A percentile compares a stretch with the other conserved stretches of the same genome.
Conservation (phyloP, 2,888 invertebrate genomes). For the Dorcus hopei region DNA sequence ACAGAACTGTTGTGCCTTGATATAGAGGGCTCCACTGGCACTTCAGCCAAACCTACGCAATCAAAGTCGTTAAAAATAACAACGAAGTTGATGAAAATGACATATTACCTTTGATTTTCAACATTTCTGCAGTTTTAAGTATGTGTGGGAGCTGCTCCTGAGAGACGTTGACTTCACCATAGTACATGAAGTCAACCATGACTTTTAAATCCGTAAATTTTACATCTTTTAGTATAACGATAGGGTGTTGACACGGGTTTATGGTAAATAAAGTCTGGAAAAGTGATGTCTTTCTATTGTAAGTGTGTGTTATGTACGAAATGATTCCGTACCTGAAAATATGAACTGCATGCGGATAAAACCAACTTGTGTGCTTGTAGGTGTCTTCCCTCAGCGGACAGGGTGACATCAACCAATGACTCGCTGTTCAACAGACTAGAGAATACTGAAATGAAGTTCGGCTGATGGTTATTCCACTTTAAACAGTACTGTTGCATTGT, state of each 20-base stretch:
- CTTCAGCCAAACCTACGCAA: constrained; percentile 67
- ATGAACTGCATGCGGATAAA: constrained; percentile 87
- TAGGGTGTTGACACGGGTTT: constrained; percentile 85
- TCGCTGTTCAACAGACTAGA: constrained; percentile 79
- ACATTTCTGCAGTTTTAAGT: constrained; percentile 77
- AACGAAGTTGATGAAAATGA: background rate
- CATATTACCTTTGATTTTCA: constrained; percentile 72
- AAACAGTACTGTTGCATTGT: constrained; percentile 51
- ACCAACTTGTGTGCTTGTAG: constrained; percentile 88
- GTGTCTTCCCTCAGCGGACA: constrained; percentile 87
- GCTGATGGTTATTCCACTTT: constrained; percentile 92
- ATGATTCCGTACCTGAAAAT: constrained; percentile 69
- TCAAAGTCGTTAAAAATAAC: background rate
- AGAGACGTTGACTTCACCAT: constrained; percentile 88
- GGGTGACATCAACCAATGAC: constrained; percentile 82
- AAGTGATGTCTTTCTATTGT: background rate
- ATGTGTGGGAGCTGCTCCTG: constrained; percentile 81
- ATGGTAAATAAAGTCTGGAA: constrained; percentile 75
- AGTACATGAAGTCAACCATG: constrained; percentile 91
- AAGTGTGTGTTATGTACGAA: constrained; percentile 10
- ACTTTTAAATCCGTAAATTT: constrained; percentile 81
- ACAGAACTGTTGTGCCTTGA: constrained; percentile 63
- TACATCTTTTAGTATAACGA: constrained; percentile 86
- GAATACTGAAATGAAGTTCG: constrained; percentile 88
- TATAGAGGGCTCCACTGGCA: constrained; percentile 74